Percentiles rank a stretch among this genome's conserved stretches.
Evolutionary conservation across 1,140 invertebrate genomes (phyloP).

Genomic region (Formica exsecta): DNA sequence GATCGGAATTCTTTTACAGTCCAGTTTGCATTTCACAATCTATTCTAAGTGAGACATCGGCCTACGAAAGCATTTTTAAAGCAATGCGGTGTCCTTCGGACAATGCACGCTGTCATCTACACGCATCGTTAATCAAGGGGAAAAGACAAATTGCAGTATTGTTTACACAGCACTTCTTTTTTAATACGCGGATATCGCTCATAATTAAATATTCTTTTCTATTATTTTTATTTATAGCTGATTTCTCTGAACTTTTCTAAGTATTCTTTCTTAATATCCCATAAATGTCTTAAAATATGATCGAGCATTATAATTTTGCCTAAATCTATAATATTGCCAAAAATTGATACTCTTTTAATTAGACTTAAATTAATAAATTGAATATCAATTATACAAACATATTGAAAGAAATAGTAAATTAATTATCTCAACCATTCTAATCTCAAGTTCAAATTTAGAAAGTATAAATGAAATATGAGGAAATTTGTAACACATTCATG

Average conservation of each 20-base stretch:
- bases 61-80: conserved; percentile 39
- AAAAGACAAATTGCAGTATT: not conserved
- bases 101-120: conserved; percentile 19
- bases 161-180: conserved; percentile 5
- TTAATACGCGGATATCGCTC: not conserved
- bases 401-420: not conserved
- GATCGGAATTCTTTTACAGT: conserved; percentile 56
- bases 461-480: too few species aligned
- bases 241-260: not conserved
- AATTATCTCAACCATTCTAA: not conserved
- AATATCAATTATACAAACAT: not conserved
- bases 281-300: not conserved
- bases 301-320: not conserved
- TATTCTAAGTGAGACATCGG: conserved; percentile 43
- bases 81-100: conserved; percentile 14
- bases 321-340: not conserved
- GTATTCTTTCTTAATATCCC: not conserved
- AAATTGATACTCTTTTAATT: not conserved
- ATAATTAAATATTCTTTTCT: not conserved
- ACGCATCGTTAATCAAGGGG: not conserved
- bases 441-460: not conserved
- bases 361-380: not conserved
- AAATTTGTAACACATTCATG: not conserved
- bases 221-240: not conserved
- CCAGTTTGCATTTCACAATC: conserved; percentile 56